A percentile compares a stretch with the other conserved stretches of the same genome.
These are phyloP conservation scores for Lithophane socia DNA, from an alignment of 2,888 invertebrate genomes.

Conservation along the genomic window DNA sequence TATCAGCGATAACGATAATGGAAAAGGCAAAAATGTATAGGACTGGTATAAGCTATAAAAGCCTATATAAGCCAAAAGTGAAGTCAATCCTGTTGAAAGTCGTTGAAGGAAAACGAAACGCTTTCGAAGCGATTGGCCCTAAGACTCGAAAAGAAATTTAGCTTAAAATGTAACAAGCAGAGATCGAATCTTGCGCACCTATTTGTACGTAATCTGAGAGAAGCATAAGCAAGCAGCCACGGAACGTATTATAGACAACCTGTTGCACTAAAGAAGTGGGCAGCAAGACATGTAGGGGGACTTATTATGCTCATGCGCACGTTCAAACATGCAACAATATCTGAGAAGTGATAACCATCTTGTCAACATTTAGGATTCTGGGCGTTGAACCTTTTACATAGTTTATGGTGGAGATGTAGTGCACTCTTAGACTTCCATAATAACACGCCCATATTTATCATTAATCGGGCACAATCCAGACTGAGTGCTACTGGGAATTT, in stretches of 20 bases:
- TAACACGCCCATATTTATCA: neutral
- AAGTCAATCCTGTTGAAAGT: too few species aligned
- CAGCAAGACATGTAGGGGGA: conserved; percentile 46
- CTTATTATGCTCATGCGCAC: conserved; percentile 48
- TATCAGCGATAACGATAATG: too few species aligned
- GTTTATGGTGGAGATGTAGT: conserved; percentile 11
- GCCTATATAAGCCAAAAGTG: too few species aligned
- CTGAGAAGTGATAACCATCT: conserved; percentile 55
- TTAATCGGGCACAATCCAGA: neutral
- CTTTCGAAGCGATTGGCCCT: too few species aligned
- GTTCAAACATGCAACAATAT: conserved; percentile 54
- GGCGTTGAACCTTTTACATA: conserved; percentile 42
- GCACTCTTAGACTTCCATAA: neutral
- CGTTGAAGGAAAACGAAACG: too few species aligned
- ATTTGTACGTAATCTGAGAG: conserved; percentile 6
- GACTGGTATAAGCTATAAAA: too few species aligned
- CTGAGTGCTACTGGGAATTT: neutral
- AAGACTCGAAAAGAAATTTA: too few species aligned
- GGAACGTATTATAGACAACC: conserved; percentile 29
- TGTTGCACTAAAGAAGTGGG: conserved; percentile 49
- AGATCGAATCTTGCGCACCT: neutral
- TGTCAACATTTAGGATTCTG: conserved; percentile 54
- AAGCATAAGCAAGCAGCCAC: conserved; percentile 8
- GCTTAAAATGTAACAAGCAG: neutral
- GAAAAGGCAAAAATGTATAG: too few species aligned